Evolutionary conservation across 2,888 invertebrate genomes (phyloP).

Genomic region (Tetragonula carbonaria): DNA sequence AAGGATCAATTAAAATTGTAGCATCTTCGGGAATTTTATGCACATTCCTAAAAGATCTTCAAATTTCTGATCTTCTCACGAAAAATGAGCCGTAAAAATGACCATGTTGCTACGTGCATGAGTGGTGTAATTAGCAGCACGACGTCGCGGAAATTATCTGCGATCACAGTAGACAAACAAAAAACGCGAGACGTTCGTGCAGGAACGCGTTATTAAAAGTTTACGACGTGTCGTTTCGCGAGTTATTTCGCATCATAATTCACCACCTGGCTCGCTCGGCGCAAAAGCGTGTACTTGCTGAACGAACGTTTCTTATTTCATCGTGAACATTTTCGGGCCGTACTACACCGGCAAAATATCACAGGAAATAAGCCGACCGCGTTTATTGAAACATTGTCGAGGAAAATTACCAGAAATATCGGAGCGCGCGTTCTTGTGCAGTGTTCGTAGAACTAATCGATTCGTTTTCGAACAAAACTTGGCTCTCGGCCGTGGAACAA

Average conservation of each 20-base stretch:
- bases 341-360: conserved; percentile 17
- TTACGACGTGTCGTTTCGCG: conserved; percentile 40
- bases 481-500: not conserved
- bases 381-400: conserved; percentile 26
- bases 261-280: conserved; percentile 4
- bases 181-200: conserved; percentile 26
- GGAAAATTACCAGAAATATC: conserved; percentile 30
- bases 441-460: conserved; percentile 3
- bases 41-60: not conserved
- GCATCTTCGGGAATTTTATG: not conserved
- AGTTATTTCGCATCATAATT: conserved; percentile 45
- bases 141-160: conserved; percentile 13
- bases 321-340: conserved; percentile 29
- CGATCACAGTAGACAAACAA: conserved; percentile 10
- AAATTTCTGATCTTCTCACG: not conserved
- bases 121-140: conserved; percentile 10
- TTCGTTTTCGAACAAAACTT: conserved; percentile 1
- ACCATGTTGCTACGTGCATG: not conserved
- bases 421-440: conserved; percentile 4
- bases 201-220: conserved; percentile 35
- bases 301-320: conserved; percentile 40
- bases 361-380: conserved; percentile 34
- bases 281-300: not conserved
- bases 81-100: not conserved
- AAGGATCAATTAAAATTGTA: no score